phyloP scores from a whole-genome alignment of 2,797 vertebrate species.

The Monodelphis domestica region DNA sequence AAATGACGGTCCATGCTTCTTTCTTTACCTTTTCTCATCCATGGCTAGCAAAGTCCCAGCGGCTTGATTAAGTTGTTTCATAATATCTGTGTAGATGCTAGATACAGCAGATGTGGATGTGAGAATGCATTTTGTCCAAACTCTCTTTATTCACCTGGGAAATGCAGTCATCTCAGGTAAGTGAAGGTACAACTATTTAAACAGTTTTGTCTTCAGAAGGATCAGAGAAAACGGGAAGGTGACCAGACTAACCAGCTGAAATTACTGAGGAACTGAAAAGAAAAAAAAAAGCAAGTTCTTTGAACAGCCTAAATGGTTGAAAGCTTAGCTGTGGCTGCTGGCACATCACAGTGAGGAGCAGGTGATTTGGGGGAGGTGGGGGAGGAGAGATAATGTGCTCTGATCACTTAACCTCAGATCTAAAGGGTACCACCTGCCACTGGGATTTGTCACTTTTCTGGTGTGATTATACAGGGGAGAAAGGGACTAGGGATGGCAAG shows the following conservation, averaged over 20 bases:
- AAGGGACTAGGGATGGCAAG: slow-evolving; percentile 11
- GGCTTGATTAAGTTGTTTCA: neutral
- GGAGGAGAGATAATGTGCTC: slow-evolving; percentile 1
- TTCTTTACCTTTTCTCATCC: slow-evolving; percentile 22
- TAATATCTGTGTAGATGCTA: neutral
- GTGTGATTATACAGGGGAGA: slow-evolving; percentile 15
- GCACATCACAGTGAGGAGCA: slow-evolving; percentile 27
- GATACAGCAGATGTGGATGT: neutral
- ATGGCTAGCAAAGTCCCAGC: neutral
- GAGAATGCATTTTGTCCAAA: neutral
- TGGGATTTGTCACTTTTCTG: slow-evolving; percentile 42
- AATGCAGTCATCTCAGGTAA: neutral
- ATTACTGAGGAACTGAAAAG: neutral
- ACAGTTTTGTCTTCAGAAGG: neutral
- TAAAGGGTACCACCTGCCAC: slow-evolving; percentile 34
- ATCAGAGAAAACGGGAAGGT: slow-evolving; percentile 9
- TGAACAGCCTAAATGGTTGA: slow-evolving; percentile 46
- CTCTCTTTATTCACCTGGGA: slow-evolving; percentile 2
- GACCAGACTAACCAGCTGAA: slow-evolving; percentile 28
- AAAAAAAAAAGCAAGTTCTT: neutral
- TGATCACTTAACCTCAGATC: slow-evolving; percentile 26
- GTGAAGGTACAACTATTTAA: neutral
- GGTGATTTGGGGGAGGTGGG: neutral
- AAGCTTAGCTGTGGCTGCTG: slow-evolving; percentile 21
- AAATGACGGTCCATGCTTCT: slow-evolving; percentile 33